Evolutionary conservation across 2,888 invertebrate species (phyloP), one percentile per base, ranked within the genome.

Genomic region (Lithophane ornitopus): DNA sequence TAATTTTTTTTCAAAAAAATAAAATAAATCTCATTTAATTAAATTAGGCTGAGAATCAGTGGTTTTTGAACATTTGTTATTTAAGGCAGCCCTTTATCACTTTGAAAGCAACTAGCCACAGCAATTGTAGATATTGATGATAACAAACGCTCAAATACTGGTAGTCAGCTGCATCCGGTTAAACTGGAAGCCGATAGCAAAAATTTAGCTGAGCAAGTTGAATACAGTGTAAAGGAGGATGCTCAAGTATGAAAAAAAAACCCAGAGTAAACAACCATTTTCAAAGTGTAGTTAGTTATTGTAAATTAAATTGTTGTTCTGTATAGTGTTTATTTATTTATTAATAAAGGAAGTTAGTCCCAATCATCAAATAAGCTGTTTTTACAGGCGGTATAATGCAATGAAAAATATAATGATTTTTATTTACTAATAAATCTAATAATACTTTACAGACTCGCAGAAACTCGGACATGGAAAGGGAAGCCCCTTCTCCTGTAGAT

Each of bases 401-500:
- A 41, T n/a, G 16, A 34, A 19, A 34, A 14, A n/a, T 65, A 28
- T 28, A 54, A 54, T n/a, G 0, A 6, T 12, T 11, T 28, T 22
- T 6, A 46, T 66, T 66, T 26, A 44, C n/a, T 26, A 52, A 52
- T 52, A 52, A 52, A 52, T 49, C 8, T 22, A 3, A 26, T 44
- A 44, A 11, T 41, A 46, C 46, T 26, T 65, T 72, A 9, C 83
- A 92, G 92, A 90, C 81, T 74, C 88, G 94, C 66, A 87, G 87
- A 71, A 89, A 84, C 66, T 93, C 88, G 22, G 77, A 82, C 9
- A 22, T 82, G 76, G 87, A 89, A 61, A 58, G 89, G 78, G 90
- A 92, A 0, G 91, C 88, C 0, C 85, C 91, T 0, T 96, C 96
- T 0, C 95, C 96, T 0, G 92, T 88, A 1, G 95, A 94, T 81